A percentile compares a stretch with the other conserved stretches of the same genome.
These are phyloP conservation scores for Callyntrura guangdongensis DNA, from an alignment of 2,888 invertebrate genomes.

Conservation along the genomic window DNA sequence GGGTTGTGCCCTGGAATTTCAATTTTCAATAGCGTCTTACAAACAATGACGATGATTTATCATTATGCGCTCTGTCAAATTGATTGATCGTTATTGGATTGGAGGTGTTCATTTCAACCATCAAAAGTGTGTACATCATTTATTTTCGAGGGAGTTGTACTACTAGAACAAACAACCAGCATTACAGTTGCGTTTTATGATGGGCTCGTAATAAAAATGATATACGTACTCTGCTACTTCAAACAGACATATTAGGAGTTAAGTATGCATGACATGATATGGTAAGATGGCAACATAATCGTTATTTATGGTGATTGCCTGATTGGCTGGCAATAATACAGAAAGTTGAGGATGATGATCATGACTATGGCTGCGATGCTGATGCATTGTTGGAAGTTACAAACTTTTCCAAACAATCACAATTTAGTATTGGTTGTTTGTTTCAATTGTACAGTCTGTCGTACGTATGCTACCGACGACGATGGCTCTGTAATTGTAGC, in stretches of 20 bases:
- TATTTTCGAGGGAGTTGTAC: neutral
- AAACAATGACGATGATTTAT: constrained; percentile 56
- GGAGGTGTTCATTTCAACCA: constrained; percentile 22
- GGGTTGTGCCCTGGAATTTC: constrained; percentile 71
- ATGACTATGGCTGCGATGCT: neutral
- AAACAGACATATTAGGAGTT: constrained; percentile 55
- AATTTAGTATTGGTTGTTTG: neutral
- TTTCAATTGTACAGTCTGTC: neutral
- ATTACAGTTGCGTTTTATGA: neutral
- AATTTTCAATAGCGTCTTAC: constrained; percentile 56
- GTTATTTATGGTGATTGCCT: constrained; percentile 73
- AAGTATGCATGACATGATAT: constrained; percentile 67
- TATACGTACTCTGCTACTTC: constrained; percentile 9
- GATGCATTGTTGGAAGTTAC: neutral
- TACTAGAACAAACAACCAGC: neutral
- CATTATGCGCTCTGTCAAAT: constrained; percentile 51
- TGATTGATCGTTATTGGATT: constrained; percentile 62
- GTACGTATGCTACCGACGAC: too few species aligned
- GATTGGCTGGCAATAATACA: constrained; percentile 60
- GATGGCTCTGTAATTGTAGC: too few species aligned
- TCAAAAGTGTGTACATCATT: neutral
- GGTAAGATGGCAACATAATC: constrained; percentile 61
- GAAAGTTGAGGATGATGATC: constrained; percentile 4
- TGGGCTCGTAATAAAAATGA: constrained; percentile 14
- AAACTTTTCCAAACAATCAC: constrained; percentile 12